Base-by-base conservation (phyloP, 2,888 invertebrate species). In the Drosophila ezoana region DNA sequence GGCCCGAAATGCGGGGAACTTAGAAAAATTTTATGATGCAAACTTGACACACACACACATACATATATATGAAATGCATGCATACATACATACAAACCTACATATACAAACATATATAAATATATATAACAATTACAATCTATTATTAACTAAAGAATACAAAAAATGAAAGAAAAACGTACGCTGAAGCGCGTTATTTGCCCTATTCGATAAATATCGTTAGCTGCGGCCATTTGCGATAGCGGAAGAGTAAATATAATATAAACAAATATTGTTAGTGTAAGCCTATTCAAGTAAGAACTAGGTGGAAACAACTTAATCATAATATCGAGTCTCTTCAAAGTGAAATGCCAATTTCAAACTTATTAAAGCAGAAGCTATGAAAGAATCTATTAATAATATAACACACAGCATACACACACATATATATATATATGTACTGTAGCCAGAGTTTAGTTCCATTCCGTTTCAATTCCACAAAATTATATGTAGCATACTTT, bases 1-100 rank as follows among this genome's bases (percentile, higher is more conserved):
- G 9, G 18, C 18, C 41, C 11, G 6, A 20, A 9, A 1, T 35
- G 53, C 14, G 23, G 51, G 49, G 33, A 72, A 59, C 60, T 66
- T 61, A 62, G 61, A 51, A 47, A 72, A 72, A 72, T 72, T 66
- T 72, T 72, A 66, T 61, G 53, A 70, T 44, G 35, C 52, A 48
- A 35, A 48, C 33, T 33, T 49, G 32, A 37, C 52, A 45, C 37
- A 51, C 16, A 23, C 20, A 52, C 16, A 20, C 20, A 20, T 20
- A 20, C 4, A 20, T 20, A 38, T 16, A 40, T 40, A 40, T 40
- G 14, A 37, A 49, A 37, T 56, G 16, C 35, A 49, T 13, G 37
- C 37, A 51, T 23, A 23, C 20, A 51, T 51, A 47, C 16, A 38
- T 14, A 40, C 35, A 49, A 10, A 28, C 37, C 44, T 23, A 23